Percentiles rank a stretch among this genome's conserved stretches.
Evolutionary conservation across 2,797 vertebrate species (phyloP).

Genomic region (Spinus pinus): DNA sequence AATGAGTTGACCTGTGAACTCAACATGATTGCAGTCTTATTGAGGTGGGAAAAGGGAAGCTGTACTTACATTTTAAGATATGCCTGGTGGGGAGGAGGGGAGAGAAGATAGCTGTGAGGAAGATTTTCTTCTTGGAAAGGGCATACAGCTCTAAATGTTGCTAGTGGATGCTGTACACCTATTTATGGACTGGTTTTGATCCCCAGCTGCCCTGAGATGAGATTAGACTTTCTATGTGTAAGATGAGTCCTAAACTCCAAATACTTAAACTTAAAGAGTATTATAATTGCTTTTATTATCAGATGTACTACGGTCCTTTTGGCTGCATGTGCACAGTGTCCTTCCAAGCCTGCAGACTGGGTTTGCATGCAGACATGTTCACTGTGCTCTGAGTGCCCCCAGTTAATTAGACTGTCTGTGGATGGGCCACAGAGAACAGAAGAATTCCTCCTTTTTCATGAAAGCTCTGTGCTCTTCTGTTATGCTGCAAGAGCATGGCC

Average conservation of each 20-base stretch:
- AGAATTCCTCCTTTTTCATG: neutral
- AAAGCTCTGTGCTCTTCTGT: neutral
- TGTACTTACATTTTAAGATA: neutral
- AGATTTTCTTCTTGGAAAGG: neutral
- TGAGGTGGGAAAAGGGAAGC: neutral
- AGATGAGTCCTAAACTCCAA: neutral
- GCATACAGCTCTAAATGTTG: neutral
- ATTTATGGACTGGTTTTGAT: neutral
- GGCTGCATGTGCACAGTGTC: fast-evolving
- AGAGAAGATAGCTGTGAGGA: neutral
- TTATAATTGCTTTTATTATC: neutral
- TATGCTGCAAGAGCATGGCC: neutral
- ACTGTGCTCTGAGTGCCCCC: neutral
- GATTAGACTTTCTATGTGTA: neutral
- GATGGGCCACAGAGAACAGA: neutral
- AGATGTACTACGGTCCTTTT: neutral
- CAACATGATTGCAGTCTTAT: neutral
- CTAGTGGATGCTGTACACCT: neutral
- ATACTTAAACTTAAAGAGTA: neutral
- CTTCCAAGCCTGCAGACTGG: neutral
- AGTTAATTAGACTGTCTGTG: neutral
- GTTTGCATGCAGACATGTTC: neutral
- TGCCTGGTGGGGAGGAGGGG: neutral
- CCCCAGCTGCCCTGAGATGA: neutral
- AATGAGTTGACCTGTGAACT: neutral